These are phyloP conservation scores for Sebastolobus altivelis DNA, from an alignment of 2,797 vertebrate species.

Conservation along the genomic window DNA sequence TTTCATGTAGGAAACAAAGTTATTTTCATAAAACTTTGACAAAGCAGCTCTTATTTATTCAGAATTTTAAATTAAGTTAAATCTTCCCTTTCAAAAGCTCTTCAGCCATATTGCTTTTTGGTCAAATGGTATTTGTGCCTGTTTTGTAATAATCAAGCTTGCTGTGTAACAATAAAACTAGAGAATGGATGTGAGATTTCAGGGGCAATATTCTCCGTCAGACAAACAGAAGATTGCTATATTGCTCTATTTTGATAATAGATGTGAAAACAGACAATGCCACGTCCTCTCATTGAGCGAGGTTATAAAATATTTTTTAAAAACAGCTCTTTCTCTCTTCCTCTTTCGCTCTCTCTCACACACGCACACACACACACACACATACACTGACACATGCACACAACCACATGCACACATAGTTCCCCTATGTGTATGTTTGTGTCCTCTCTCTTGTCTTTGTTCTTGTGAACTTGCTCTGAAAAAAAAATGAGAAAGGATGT, in stretches of 20 bases:
- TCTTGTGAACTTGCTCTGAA: background rate
- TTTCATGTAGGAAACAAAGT: slow-evolving; percentile 14
- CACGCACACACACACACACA: background rate
- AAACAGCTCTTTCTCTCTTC: slow-evolving; percentile 10
- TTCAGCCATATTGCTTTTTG: slow-evolving; percentile 23
- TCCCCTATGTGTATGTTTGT: background rate
- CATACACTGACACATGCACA: background rate
- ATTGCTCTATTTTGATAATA: slow-evolving; percentile 20
- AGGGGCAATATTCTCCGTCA: slow-evolving; percentile 24
- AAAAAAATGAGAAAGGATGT: background rate
- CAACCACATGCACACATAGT: background rate
- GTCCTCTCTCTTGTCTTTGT: slow-evolving; percentile 8
- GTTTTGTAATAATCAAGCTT: slow-evolving; percentile 34
- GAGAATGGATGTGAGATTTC: slow-evolving; percentile 25
- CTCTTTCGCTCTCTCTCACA: background rate
- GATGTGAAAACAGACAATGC: slow-evolving; percentile 23
- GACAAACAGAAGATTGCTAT: slow-evolving; percentile 10
- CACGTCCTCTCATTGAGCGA: background rate
- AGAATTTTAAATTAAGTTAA: slow-evolving; percentile 28
- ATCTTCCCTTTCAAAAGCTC: slow-evolving; percentile 11
- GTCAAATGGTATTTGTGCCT: slow-evolving; percentile 26
- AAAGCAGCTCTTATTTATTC: slow-evolving; percentile 25
- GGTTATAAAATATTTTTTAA: background rate
- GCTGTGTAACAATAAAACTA: slow-evolving; percentile 29
- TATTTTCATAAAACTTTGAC: slow-evolving; percentile 37